Base-by-base conservation (phyloP, 2,113 vertebrate genomes). In the Toxostoma redivivum region DNA sequence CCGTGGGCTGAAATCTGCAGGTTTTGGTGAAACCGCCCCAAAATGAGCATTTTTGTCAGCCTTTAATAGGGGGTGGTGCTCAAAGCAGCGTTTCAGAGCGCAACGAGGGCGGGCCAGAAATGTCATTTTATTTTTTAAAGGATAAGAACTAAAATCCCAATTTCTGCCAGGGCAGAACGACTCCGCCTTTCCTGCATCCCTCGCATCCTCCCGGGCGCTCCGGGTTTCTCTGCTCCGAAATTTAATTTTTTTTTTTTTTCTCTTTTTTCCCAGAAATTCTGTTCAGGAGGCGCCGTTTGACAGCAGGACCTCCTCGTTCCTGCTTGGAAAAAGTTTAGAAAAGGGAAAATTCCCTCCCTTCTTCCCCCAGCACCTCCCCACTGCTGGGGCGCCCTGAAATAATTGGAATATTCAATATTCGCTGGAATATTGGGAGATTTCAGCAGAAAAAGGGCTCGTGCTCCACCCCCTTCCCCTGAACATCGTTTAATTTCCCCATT, bases 381-480 rank as follows among this genome's bases (percentile, higher is more conserved):
- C 47, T 62, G 37, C 71, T 80, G 38, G 10, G 27, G 2, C 11
- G 38, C 15, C 19, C 16, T 3, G 2, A 37, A 51, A 45, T 27
- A 27, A 54, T 20, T 1, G 9, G 50, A 67, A 78, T 51, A 51
- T 51, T 28, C 27, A 28, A 28, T 51, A 51, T 51, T 28, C 50
- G 18, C 15, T 1, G 10, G 54, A 67, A 78, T 51, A 14, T 1
- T 21, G n/a, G 40, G 45, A 51, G 24, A 40, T 38, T 51, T 25
- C 37, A n/a, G 7, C 1, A 24, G 33, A 16, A 58, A 64, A 62
- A 67, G 5, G 1, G 0, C 5, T 56, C 11, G 1, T 13, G 12
- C 7, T 69, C 37, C 37, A 22, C 8, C 23, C 7, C 3, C 21
- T 51, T 30, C 17, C 48, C 47, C 21, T 8, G 7, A 61, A 70